A percentile compares a stretch with the other conserved stretches of the same genome.
Conservation (phyloP, 2,888 invertebrate genomes). For the Ashinkailepas kermadecensis region DNA sequence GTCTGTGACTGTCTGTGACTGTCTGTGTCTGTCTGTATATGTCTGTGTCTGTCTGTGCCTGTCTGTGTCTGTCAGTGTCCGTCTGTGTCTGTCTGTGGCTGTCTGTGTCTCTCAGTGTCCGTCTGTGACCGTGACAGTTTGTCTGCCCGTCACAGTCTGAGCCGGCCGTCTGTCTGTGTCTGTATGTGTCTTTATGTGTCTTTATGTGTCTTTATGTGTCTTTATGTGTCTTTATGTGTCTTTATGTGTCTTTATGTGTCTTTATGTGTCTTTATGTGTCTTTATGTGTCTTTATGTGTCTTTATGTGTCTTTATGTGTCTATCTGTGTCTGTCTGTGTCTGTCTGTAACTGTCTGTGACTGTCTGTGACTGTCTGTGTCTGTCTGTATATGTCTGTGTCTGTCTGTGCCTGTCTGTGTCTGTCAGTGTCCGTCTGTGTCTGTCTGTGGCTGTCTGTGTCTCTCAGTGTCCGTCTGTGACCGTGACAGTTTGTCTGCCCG, state of each 20-base stretch:
- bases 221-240: not conserved
- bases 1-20: not conserved
- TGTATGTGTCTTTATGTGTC: not conserved
- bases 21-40: not conserved
- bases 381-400: not conserved
- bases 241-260: not conserved
- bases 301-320: too few relatives aligned
- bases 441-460: not conserved
- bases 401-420: not conserved
- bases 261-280: not conserved
- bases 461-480: not conserved
- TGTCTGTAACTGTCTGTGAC: not conserved
- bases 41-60: not conserved
- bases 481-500: not conserved
- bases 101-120: not conserved
- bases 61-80: not conserved
- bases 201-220: not conserved
- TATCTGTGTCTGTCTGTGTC: not conserved
- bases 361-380: not conserved
- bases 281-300: not conserved
- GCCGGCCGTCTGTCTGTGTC: not conserved
- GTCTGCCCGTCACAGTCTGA: not conserved
- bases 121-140: not conserved
- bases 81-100: not conserved
- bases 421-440: not conserved